Percentiles rank a stretch among this genome's conserved stretches.
Conservation (phyloP, 2,113 vertebrate genomes). For the Crocuta crocuta region DNA sequence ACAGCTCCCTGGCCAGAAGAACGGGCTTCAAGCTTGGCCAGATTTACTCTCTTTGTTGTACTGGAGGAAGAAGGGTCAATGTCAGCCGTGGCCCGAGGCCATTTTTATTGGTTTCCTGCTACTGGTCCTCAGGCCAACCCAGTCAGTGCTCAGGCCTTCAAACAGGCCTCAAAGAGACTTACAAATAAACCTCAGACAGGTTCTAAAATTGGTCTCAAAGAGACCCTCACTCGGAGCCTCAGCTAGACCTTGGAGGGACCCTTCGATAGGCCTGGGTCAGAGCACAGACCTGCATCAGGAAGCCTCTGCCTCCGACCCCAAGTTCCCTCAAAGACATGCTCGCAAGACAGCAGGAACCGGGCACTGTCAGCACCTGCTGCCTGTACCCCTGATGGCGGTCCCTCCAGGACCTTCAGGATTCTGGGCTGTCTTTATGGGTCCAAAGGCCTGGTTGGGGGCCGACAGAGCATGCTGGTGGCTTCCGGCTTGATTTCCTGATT, state of each 20-base stretch:
- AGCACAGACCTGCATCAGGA: background rate
- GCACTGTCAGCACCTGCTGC: background rate
- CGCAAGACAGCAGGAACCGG: background rate
- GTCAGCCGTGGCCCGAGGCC: background rate
- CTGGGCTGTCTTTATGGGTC: background rate
- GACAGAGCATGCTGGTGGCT: background rate
- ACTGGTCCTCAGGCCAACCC: background rate
- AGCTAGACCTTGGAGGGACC: background rate
- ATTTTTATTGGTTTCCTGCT: background rate
- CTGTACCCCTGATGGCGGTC: background rate
- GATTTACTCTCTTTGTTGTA: background rate
- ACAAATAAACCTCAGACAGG: background rate
- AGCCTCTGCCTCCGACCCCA: background rate
- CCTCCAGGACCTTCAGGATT: background rate
- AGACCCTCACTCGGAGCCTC: background rate
- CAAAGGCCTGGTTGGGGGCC: background rate
- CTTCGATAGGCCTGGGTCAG: background rate
- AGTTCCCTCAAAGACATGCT: background rate
- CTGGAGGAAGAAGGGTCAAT: background rate
- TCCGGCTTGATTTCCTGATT: background rate
- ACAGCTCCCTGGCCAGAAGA: background rate
- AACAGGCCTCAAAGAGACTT: constrained; percentile 48
- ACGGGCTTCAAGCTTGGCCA: background rate
- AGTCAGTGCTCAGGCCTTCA: background rate
- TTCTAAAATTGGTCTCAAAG: constrained; percentile 1